phyloP scores from a whole-genome alignment of 2,113 vertebrate species.

The Leptobrachium leishanense region DNA sequence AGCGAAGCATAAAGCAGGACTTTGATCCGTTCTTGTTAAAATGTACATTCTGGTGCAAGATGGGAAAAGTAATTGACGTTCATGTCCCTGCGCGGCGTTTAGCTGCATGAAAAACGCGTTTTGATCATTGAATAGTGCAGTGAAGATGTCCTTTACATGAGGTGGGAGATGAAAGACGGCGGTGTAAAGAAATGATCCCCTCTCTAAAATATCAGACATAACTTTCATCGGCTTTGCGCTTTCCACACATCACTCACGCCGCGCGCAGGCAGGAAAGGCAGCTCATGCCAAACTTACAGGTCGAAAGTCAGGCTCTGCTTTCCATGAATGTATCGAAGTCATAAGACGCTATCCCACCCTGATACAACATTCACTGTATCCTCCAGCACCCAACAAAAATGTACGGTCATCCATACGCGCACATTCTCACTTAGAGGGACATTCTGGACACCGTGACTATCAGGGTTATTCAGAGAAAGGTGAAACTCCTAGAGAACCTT shows the following conservation, averaged over 20 bases:
- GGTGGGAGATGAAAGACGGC: conserved; percentile 34
- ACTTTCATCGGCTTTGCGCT: not conserved
- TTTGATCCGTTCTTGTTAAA: conserved; percentile 39
- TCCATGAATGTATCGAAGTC: too few species aligned
- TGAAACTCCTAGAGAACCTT: too few species aligned
- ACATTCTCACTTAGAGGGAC: too few species aligned
- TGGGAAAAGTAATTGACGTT: conserved; percentile 31
- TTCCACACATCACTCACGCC: not conserved
- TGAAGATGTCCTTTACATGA: conserved; percentile 2
- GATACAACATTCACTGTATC: too few species aligned
- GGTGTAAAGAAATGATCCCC: not conserved
- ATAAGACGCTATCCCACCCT: too few species aligned
- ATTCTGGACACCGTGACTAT: too few species aligned
- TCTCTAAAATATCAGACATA: not conserved
- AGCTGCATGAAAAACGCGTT: conserved; percentile 9
- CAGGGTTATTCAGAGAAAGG: too few species aligned
- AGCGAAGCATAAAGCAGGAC: conserved; percentile 28
- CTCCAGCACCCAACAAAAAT: too few species aligned
- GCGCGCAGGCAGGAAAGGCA: not conserved
- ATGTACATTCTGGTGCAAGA: conserved; percentile 31
- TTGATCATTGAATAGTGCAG: conserved; percentile 26
- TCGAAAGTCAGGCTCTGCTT: not conserved
- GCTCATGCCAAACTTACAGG: not conserved
- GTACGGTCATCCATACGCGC: too few species aligned
- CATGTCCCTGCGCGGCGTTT: conserved; percentile 14